Base-by-base conservation (phyloP, 1,140 invertebrate genomes). In the Cecropterus lyciades region DNA sequence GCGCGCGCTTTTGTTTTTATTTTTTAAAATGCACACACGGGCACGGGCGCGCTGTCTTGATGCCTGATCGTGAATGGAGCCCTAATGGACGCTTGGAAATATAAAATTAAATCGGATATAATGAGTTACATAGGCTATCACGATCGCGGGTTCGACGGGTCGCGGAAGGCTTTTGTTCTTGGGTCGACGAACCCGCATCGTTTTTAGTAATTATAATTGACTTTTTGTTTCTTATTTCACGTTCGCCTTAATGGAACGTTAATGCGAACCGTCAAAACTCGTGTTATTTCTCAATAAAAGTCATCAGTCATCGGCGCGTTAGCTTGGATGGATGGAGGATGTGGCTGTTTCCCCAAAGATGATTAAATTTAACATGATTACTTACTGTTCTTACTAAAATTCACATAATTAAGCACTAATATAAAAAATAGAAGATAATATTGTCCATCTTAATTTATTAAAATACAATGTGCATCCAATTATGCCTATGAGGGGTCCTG, bases 91-190 rank as follows among this genome's bases (percentile, higher is more conserved):
- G 75, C 72, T 82, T 77, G 71, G 76, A 82, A 85, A 82, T 82
- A 86, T 84, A 84, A 87, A 82, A 86, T 86, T 85, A 86, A 84
- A 84, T 82, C 77, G 76, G 73, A 75, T 77, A 81, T 87, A 86
- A 89, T 85, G 82, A 87, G 82, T 85, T 85, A 84, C 83, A 85
- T 86, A 86, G 83, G 75, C 78, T 75, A 81, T 82, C 82, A 75
- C 79, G 76, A 78, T 72, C 73, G 70, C 60, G 65, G 73, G 73
- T 75, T 84, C 78, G 76, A 78, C 66, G 77, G 75, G 71, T 84
- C 81, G 75, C 76, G 75, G 78, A 77, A 79, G 73, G 73, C 81
- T 87, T 81, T 86, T 82, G 79, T 85, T 84, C 69, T 72, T 37
- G 64, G 83, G 75, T 80, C 80, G 69, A 66, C 57, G 82, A 81